Percentiles rank a stretch among this genome's conserved stretches.
phyloP scores from a whole-genome alignment of 2,888 invertebrate genomes.

The Folsomia candida region DNA sequence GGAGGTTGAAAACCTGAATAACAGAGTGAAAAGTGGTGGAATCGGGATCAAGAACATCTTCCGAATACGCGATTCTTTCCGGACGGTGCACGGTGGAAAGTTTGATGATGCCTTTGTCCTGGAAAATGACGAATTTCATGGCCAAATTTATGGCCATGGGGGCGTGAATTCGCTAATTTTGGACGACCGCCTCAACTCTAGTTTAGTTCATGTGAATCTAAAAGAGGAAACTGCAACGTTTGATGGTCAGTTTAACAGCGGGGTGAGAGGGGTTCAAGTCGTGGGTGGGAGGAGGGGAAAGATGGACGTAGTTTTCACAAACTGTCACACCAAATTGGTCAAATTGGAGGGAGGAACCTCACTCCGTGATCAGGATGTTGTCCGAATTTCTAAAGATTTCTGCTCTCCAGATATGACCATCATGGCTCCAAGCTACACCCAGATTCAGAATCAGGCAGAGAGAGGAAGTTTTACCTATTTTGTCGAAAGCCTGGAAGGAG shows the following conservation, averaged over 20 bases:
- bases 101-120: background rate
- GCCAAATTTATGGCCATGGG: background rate
- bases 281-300: background rate
- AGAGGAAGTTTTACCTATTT: background rate
- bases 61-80: no score
- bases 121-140: background rate
- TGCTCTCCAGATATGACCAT: background rate
- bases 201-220: background rate
- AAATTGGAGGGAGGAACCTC: background rate
- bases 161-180: background rate
- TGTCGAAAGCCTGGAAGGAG: background rate
- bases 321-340: background rate
- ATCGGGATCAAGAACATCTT: no score
- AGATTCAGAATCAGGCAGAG: background rate
- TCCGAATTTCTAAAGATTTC: background rate
- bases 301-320: background rate
- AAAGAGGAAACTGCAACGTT: no score
- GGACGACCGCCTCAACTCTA: background rate
- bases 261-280: background rate
- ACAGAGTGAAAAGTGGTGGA: no score
- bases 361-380: background rate
- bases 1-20: no score
- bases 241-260: background rate
- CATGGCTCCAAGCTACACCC: background rate
- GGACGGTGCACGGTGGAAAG: background rate